Conservation (phyloP, 2,888 invertebrate genomes). For the Parascotia fuliginaria region DNA sequence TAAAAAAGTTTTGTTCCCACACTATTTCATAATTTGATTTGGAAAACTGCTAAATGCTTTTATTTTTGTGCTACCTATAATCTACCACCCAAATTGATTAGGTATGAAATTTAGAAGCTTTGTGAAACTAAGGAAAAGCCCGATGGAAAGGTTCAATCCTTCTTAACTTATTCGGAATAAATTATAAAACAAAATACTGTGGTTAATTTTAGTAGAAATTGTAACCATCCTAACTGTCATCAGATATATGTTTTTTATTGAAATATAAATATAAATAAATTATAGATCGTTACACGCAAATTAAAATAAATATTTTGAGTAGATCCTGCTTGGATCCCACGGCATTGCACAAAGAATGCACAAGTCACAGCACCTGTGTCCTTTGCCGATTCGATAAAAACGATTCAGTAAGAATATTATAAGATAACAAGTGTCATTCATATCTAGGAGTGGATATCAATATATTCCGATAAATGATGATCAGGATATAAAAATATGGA, state of each 20-base stretch:
- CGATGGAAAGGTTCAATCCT: too few relatives aligned
- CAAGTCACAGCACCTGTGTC: conserved; percentile 78
- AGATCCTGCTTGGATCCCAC: conserved; percentile 49
- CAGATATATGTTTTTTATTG: conserved; percentile 6
- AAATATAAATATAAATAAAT: conserved; percentile 15
- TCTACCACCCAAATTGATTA: conserved; percentile 3
- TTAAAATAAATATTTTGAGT: conserved; percentile 48
- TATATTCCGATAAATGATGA: neutral
- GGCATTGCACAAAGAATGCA: conserved; percentile 67
- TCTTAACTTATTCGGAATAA: too few relatives aligned
- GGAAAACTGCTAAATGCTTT: conserved; percentile 30
- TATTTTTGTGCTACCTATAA: conserved; percentile 37
- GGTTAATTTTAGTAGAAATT: too few relatives aligned
- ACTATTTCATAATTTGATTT: conserved; percentile 56
- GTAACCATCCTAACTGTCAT: conserved; percentile 5
- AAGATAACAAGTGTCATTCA: conserved; percentile 40
- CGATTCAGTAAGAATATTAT: conserved; percentile 26
- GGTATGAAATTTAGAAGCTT: too few relatives aligned
- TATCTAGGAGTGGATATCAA: conserved; percentile 13
- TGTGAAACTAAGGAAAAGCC: too few relatives aligned
- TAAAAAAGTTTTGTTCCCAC: conserved; percentile 68
- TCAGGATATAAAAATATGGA: neutral
- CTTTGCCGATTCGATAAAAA: conserved; percentile 33
- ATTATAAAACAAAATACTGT: too few relatives aligned
- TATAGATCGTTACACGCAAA: conserved; percentile 33